Conservation (phyloP, 2,113 vertebrate species). For the Heteronetta atricapilla region DNA sequence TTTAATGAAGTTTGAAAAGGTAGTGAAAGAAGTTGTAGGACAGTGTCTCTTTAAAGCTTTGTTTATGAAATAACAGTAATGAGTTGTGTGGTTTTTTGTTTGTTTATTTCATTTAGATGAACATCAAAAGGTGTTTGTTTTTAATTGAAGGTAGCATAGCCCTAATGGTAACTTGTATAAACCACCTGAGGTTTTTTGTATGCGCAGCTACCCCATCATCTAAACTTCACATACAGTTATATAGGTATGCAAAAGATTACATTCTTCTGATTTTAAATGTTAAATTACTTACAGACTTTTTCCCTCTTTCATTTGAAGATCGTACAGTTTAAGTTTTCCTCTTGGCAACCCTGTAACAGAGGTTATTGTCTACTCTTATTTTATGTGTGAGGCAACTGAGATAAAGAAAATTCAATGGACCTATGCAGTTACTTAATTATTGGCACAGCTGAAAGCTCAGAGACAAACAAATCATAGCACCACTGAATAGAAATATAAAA, state of each 20-base stretch:
- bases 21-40: background rate
- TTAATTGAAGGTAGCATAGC: background rate
- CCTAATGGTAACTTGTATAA: background rate
- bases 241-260: background rate
- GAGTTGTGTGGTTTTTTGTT: background rate
- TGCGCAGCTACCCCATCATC: background rate
- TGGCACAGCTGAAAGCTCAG: background rate
- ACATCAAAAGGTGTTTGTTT: background rate
- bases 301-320: conserved; percentile 29
- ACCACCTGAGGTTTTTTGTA: background rate
- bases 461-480: background rate
- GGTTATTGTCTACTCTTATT: background rate
- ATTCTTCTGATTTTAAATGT: background rate
- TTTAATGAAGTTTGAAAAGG: background rate
- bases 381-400: background rate
- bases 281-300: background rate
- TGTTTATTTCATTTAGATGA: background rate
- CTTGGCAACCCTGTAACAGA: background rate
- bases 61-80: background rate
- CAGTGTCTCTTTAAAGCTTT: background rate
- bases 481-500: background rate
- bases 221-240: background rate
- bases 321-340: background rate
- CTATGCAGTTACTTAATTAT: background rate
- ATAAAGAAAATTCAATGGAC: background rate